Percentiles rank a stretch among this genome's conserved stretches.
Conservation (phyloP, 2,888 invertebrate genomes). For the Patella caerulea region DNA sequence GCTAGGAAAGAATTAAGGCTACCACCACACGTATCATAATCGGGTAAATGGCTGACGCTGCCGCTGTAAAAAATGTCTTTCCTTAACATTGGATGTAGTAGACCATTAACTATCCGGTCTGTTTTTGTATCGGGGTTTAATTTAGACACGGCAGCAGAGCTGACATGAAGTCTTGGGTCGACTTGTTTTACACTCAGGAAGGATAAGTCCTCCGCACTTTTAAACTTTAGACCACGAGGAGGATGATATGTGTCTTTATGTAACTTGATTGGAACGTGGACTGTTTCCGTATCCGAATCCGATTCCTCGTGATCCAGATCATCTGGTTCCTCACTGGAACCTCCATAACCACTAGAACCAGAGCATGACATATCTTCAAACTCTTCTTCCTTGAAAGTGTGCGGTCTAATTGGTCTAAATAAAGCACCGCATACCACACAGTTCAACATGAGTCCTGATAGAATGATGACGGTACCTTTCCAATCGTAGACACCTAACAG, state of each 20-base stretch:
- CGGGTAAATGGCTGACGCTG: constrained; percentile 76
- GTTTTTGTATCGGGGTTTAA: not conserved
- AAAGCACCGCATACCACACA: constrained; percentile 91
- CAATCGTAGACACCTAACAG: constrained; percentile 74
- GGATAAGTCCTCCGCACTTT: not conserved
- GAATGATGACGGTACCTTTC: constrained; percentile 73
- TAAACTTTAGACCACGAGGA: not conserved
- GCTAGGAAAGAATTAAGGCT: constrained; percentile 32
- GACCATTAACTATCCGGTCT: constrained; percentile 18
- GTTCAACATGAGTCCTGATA: constrained; percentile 86
- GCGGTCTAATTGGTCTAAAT: constrained; percentile 80
- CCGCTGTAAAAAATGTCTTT: constrained; percentile 93
- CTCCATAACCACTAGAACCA: constrained; percentile 16
- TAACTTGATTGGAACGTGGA: not conserved
- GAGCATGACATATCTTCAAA: not conserved
- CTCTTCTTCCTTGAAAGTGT: not conserved
- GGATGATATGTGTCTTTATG: not conserved
- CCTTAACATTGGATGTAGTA: constrained; percentile 81
- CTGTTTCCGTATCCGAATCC: not conserved
- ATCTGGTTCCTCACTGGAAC: not conserved
- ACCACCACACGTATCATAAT: constrained; percentile 43
- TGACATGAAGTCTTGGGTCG: constrained; percentile 14
- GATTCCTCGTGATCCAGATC: not conserved
- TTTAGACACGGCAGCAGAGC: constrained; percentile 4
- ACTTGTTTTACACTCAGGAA: not conserved